phyloP scores from a whole-genome alignment of 2,113 vertebrate species.

The Leuciscus idus region DNA sequence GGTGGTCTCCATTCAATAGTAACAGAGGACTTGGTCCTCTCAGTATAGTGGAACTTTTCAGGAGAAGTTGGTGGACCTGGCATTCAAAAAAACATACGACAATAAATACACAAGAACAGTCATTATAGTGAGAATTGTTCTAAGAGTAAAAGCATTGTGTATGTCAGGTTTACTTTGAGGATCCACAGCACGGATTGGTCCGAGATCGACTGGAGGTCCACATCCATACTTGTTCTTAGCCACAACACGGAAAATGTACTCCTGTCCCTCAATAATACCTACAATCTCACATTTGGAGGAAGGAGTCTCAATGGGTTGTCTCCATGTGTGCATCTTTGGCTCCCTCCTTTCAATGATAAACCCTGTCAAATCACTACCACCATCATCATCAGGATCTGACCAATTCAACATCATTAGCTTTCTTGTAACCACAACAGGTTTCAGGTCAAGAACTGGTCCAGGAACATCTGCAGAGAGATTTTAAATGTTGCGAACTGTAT shows the following conservation, averaged over 20 bases:
- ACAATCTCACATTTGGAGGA: constrained; percentile 96
- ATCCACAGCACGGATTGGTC: constrained; percentile 90
- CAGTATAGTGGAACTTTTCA: constrained; percentile 94
- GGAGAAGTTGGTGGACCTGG: constrained; percentile 91
- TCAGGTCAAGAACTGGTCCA: constrained; percentile 92
- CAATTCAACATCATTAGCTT: constrained; percentile 98
- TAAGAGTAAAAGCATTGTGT: neutral
- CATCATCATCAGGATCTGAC: constrained; percentile 94
- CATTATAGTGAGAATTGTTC: neutral
- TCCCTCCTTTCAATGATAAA: constrained; percentile 93
- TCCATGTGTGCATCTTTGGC: constrained; percentile 92
- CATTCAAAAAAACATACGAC: constrained; percentile 16
- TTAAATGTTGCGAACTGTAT: neutral
- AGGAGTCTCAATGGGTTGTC: constrained; percentile 88
- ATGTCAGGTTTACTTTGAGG: constrained; percentile 81
- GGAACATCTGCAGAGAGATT: constrained; percentile 84
- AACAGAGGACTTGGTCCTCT: constrained; percentile 90
- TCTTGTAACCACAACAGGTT: constrained; percentile 95
- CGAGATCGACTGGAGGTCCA: constrained; percentile 88
- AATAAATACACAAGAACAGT: neutral
- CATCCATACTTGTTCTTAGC: constrained; percentile 96
- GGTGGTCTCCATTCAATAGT: constrained; percentile 93
- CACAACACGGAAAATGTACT: constrained; percentile 92
- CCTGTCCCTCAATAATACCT: constrained; percentile 92
- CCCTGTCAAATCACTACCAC: constrained; percentile 92